Evolutionary conservation across 1,140 invertebrate species (phyloP).

Genomic region (Camponotus vicinus): DNA sequence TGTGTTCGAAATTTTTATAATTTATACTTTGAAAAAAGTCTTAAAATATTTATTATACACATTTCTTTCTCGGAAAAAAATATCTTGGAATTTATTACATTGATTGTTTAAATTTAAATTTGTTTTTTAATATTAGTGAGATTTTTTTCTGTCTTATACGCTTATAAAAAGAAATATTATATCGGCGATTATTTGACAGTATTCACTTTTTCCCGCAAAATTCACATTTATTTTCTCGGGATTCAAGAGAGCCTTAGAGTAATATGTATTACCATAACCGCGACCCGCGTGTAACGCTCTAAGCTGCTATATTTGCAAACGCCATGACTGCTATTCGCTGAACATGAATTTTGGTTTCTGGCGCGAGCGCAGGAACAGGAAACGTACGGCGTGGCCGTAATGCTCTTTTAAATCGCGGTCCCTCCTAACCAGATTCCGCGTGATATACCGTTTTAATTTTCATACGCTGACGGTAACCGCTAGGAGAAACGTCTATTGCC

Average conservation of each 20-base stretch:
- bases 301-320: constrained; percentile 59
- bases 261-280: constrained; percentile 26
- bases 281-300: constrained; percentile 11
- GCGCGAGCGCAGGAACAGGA: constrained; percentile 42
- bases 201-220: not conserved
- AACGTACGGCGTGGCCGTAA: constrained; percentile 66
- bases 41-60: not conserved
- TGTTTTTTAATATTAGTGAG: constrained; percentile 13
- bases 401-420: constrained; percentile 78
- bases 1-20: constrained; percentile 16
- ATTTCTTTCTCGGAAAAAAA: too few species aligned
- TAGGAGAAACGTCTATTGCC: constrained; percentile 80
- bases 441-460: constrained; percentile 86
- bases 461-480: constrained; percentile 79
- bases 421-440: constrained; percentile 79
- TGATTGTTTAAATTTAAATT: not conserved
- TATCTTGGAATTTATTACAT: too few species aligned
- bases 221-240: constrained; percentile 10
- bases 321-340: constrained; percentile 48
- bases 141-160: not conserved
- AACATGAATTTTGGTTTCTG: constrained; percentile 61
- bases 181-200: not conserved
- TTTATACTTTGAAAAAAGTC: not conserved
- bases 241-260: constrained; percentile 3
- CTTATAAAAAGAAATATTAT: not conserved